Conservation (phyloP, 2,888 invertebrate species). For the Apoda limacodes region DNA sequence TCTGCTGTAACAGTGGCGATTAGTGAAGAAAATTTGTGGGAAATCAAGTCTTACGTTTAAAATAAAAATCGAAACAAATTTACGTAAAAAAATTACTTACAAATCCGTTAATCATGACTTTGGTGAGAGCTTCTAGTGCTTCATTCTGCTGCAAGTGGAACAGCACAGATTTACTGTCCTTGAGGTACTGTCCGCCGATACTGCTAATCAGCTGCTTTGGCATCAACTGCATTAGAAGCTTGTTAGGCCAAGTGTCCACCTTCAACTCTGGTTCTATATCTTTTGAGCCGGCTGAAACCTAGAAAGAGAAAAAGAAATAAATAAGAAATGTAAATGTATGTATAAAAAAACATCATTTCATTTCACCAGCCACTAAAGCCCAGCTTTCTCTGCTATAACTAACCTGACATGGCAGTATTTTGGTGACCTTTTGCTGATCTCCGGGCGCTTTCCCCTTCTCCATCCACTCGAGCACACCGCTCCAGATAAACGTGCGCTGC, state of each 20-base stretch:
- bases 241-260: conserved; percentile 93
- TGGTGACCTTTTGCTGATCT: conserved; percentile 86
- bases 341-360: no score
- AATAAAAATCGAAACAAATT: no score
- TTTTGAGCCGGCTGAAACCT: conserved; percentile 73
- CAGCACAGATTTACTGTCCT: conserved; percentile 92
- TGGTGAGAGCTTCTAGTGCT: conserved; percentile 87
- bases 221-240: conserved; percentile 94
- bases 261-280: conserved; percentile 93
- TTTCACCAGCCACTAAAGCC: no score
- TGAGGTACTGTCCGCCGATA: conserved; percentile 88
- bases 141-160: conserved; percentile 91
- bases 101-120: conserved; percentile 92
- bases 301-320: background rate
- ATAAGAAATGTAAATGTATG: background rate
- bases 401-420: conserved; percentile 67
- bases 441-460: conserved; percentile 86
- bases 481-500: conserved; percentile 73
- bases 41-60: no score
- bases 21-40: no score
- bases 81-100: no score
- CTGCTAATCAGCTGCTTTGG: conserved; percentile 92
- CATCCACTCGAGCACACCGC: conserved; percentile 91
- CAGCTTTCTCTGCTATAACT: no score
- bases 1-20: no score